Conservation (phyloP, 2,113 vertebrate genomes). For the Oncorhynchus tshawytscha region DNA sequence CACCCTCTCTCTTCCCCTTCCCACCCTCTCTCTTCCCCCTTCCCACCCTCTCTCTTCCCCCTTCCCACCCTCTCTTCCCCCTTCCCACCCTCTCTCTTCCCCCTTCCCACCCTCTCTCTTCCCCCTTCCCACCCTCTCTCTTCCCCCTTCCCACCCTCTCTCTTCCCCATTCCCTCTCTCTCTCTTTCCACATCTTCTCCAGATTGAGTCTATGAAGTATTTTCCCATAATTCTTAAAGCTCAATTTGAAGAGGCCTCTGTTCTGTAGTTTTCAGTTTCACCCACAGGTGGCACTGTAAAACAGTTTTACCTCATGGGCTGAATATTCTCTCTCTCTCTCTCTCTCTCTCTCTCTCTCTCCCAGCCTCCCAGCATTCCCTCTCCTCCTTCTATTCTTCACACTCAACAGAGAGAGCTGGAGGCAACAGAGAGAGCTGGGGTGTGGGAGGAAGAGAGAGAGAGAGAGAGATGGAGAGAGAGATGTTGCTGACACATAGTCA, state of each 20-base stretch:
- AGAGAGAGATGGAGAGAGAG: neutral
- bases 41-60: too few species aligned
- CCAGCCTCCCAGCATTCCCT: neutral
- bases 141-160: too few species aligned
- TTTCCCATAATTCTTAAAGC: neutral
- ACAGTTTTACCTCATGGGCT: neutral
- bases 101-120: too few species aligned
- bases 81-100: too few species aligned
- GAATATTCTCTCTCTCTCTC: neutral
- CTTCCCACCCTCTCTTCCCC: too few species aligned
- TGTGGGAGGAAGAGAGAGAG: neutral
- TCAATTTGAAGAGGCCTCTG: neutral
- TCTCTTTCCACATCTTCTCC: neutral
- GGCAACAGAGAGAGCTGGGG: neutral
- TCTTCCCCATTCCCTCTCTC: too few species aligned
- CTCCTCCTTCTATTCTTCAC: neutral
- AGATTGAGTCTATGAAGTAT: neutral
- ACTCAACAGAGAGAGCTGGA: neutral
- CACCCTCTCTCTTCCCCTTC: too few species aligned
- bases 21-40: too few species aligned
- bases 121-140: too few species aligned
- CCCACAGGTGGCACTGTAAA: neutral
- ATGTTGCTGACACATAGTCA: conserved; percentile 43
- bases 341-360: neutral
- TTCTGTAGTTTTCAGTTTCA: neutral